phyloP scores from a whole-genome alignment of 1,140 invertebrate genomes.

The Hyles vespertilio region DNA sequence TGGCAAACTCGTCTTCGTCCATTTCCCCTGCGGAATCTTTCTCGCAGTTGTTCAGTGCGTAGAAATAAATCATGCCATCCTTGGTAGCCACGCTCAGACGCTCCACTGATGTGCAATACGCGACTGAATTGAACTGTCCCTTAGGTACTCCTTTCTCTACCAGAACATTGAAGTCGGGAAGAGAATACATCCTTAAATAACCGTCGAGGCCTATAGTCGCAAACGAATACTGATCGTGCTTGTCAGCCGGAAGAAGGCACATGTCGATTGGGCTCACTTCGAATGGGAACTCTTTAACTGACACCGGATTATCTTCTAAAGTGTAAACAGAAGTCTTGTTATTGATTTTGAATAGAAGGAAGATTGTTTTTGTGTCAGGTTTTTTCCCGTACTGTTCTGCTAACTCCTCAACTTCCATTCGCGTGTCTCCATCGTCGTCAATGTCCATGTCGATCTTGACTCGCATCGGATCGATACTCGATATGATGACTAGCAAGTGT shows the following conservation, averaged over 20 bases:
- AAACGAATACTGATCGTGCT: slow-evolving; percentile 53
- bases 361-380: slow-evolving; percentile 52
- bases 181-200: slow-evolving; percentile 80
- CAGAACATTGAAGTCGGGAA: slow-evolving; percentile 79
- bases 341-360: slow-evolving; percentile 61
- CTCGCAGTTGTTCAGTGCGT: slow-evolving; percentile 83
- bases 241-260: slow-evolving; percentile 78
- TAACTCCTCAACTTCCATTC: slow-evolving; percentile 61
- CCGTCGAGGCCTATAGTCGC: slow-evolving; percentile 81
- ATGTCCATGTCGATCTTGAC: slow-evolving; percentile 41
- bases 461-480: slow-evolving; percentile 55
- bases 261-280: slow-evolving; percentile 82
- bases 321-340: slow-evolving; percentile 59
- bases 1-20: slow-evolving; percentile 77
- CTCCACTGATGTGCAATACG: slow-evolving; percentile 88
- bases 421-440: slow-evolving; percentile 48
- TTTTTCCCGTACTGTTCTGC: slow-evolving; percentile 37
- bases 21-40: slow-evolving; percentile 82
- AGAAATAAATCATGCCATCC: slow-evolving; percentile 88
- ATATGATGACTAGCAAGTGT: slow-evolving; percentile 80
- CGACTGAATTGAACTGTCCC: slow-evolving; percentile 84
- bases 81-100: slow-evolving; percentile 88
- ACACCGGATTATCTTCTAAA: slow-evolving; percentile 77
- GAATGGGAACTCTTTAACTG: slow-evolving; percentile 78
- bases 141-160: slow-evolving; percentile 80